Base-by-base conservation (phyloP, 2,113 vertebrate genomes). In the Solea solea region DNA sequence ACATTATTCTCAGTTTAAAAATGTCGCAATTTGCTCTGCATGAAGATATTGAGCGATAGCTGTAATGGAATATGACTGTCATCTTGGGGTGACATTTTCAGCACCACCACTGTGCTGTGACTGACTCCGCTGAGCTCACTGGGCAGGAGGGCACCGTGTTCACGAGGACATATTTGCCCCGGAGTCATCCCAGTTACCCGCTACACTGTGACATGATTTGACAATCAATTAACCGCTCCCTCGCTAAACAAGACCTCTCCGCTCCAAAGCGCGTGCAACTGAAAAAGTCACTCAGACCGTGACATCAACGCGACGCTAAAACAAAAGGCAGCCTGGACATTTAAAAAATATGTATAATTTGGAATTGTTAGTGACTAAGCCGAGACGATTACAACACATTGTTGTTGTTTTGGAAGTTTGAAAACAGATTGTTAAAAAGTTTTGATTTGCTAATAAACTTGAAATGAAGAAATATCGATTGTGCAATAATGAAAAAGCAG, bases 211-310 rank as follows among this genome's bases (percentile, higher is more conserved):
- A 90, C 87, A 88, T 79, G 82, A 90, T 91, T 91, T 78, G 80
- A 91, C 82, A 92, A 93, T 92, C 91, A 91, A 93, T 93, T 91
- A 91, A 87, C 84, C 64, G 48, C 78, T 57, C 71, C 63, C 57
- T 76, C 55, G 65, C 83, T 65, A 81, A 76, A 85, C 49, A 64
- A 85, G 81, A 72, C 69, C 67, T 57, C 63, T 80, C 49, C 27
- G 81, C 76, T 77, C 67, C 58, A 50, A 28, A 16, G 66, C 42
- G 55, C 34, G 54, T 40, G 28, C 52, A 48, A 16, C 34, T 13
- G 51, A 49, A 68, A 72, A 66, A 72, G 25, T 15, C 15, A 76
- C 61, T 64, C 61, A 41, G 70, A 44, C 57, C 46, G 51, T 74
- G 56, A 81, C 52, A 49, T 82, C 80, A 75, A 25, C 72, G 74